phyloP scores from a whole-genome alignment of 2,888 invertebrate genomes.

The Caenorhabditis sulstoni region DNA sequence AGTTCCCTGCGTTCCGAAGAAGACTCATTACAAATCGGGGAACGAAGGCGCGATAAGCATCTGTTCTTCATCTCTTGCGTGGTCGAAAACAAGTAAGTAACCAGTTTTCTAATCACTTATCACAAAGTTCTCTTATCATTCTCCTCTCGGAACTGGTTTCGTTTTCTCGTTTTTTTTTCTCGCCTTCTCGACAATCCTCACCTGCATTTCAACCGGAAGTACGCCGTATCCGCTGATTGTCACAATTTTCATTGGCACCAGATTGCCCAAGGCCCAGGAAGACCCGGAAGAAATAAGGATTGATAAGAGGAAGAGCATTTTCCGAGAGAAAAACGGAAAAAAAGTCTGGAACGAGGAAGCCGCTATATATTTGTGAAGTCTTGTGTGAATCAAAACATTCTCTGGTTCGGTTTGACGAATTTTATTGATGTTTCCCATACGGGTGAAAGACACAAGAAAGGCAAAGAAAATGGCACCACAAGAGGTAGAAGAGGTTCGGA shows the following conservation, averaged over 20 bases:
- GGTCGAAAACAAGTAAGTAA: not conserved
- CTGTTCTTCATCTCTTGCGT: not conserved
- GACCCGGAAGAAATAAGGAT: not conserved
- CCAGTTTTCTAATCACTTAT: constrained; percentile 16
- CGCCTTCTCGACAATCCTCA: not conserved
- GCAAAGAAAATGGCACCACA: constrained; percentile 13
- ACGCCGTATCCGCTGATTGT: constrained; percentile 39
- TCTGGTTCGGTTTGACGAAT: constrained; percentile 6
- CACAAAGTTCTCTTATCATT: not conserved
- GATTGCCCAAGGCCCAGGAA: not conserved
- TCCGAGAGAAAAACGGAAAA: too few species aligned
- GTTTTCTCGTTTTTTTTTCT: not conserved
- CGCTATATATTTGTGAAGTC: not conserved
- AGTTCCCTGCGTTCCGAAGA: not conserved
- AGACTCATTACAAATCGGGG: not conserved
- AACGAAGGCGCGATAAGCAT: not conserved
- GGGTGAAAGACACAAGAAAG: constrained; percentile 16
- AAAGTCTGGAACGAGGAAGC: not conserved
- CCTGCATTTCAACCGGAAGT: constrained; percentile 30
- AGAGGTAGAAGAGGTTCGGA: not conserved
- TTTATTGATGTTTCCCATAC: constrained; percentile 35
- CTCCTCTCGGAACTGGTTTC: not conserved
- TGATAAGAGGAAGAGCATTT: not conserved
- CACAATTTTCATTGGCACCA: constrained; percentile 19
- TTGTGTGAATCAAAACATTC: constrained; percentile 5